Base-by-base conservation (phyloP, 1,140 invertebrate genomes). In the Dolichoris vasculosae region DNA sequence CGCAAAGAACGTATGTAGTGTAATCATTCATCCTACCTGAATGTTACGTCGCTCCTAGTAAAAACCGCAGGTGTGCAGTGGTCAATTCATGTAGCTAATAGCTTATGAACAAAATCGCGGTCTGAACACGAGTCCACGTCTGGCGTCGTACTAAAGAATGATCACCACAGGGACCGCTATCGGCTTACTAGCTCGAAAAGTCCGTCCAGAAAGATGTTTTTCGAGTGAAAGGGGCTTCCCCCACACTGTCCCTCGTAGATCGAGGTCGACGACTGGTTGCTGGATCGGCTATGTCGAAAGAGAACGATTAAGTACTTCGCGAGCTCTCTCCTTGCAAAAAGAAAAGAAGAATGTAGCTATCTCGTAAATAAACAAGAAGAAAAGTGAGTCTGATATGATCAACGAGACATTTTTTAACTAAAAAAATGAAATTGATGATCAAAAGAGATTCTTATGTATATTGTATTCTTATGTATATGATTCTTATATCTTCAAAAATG, bases 221-320 rank as follows among this genome's bases (percentile, higher is more conserved):
- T 90, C 71, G 90, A 93, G 92, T 93, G 92, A 93, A 93, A 93
- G 92, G 92, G 90, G 88, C 89, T 84, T 51, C 86, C 43, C 82
- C n/a, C 46, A 11, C 13, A 6, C 30, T 35, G 26, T 1, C 46
- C 40, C 75, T 77, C 86, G 89, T 86, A 88, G 90, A 93, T 92
- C 89, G 92, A 93, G 92, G 92, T 93, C 92, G 92, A 88, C 87
- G 87, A 88, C 88, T 88, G 51, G 48, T 51, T 69, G 15, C 8
- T 46, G 13, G 67, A 30, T 0, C 8, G 40, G 8, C 43, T 0
- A 4, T 0, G 43, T 9, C 40, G 13, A 17, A 32, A 13, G 9
- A 75, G 40, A 46, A n/a, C n/a, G 71, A 40, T 13, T 11, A 26
- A n/a, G 23, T 23, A 11, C 23, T 15, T 6, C 1, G 43, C 13